Evolutionary conservation across 2,797 vertebrate genomes (phyloP).

Genomic region (Peromyscus aztecus): DNA sequence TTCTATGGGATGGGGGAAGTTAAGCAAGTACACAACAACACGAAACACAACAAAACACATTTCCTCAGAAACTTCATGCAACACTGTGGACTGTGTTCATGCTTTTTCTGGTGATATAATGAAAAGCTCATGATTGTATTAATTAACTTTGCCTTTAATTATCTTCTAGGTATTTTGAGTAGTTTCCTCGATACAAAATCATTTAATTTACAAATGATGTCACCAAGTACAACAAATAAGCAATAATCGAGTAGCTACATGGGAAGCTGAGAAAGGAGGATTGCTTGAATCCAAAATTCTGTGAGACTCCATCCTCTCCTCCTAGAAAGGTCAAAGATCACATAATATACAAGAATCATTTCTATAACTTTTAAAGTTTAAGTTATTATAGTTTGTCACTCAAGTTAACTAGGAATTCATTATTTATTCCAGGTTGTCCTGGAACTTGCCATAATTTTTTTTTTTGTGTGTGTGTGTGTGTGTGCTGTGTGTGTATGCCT

Average conservation of each 20-base stretch:
- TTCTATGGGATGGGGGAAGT: neutral
- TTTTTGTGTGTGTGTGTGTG: neutral
- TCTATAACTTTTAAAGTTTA: neutral
- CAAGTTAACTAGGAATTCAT: neutral
- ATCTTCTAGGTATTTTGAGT: neutral
- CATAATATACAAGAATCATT: neutral
- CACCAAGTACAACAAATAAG: neutral
- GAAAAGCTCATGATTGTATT: neutral
- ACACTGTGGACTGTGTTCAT: neutral
- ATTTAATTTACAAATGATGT: neutral
- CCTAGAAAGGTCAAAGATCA: neutral
- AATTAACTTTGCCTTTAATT: neutral
- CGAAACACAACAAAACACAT: neutral
- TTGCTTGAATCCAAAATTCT: neutral
- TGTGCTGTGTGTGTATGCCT: no score
- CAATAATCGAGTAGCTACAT: neutral
- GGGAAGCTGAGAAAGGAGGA: neutral
- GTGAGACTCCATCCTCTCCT: fast-evolving
- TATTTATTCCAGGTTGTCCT: neutral
- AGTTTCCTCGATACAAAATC: neutral
- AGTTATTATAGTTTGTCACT: neutral
- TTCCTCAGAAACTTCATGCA: neutral
- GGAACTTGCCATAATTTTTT: neutral
- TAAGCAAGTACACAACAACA: neutral
- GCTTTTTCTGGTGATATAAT: neutral